Conservation (phyloP, 2,888 invertebrate genomes). For the Kuschelorhynchus macadamiae region DNA sequence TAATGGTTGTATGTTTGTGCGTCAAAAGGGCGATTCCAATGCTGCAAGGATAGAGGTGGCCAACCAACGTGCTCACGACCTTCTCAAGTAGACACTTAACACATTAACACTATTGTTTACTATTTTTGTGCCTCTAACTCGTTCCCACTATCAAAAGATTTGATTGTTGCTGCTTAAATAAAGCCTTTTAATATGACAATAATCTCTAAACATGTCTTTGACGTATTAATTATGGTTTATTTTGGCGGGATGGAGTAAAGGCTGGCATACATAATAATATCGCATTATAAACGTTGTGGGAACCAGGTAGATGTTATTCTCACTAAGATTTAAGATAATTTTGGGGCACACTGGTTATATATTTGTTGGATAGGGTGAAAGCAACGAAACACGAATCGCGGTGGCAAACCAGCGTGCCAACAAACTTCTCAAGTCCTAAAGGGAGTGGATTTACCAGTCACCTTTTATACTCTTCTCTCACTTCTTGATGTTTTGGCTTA, state of each 20-base stretch:
- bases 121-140: slow-evolving; percentile 43
- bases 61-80: slow-evolving; percentile 96
- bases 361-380: slow-evolving; percentile 79
- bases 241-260: background rate
- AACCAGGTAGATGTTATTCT: slow-evolving; percentile 46
- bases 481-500: slow-evolving; percentile 65
- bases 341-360: slow-evolving; percentile 63
- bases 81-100: slow-evolving; percentile 84
- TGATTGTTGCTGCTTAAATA: slow-evolving; percentile 18
- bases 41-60: slow-evolving; percentile 96
- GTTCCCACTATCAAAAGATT: slow-evolving; percentile 38
- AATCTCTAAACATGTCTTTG: slow-evolving; percentile 17
- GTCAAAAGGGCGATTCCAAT: slow-evolving; percentile 85
- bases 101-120: slow-evolving; percentile 60
- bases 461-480: slow-evolving; percentile 67
- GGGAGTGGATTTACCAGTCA: slow-evolving; percentile 57
- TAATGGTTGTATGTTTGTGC: slow-evolving; percentile 41
- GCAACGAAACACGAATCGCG: slow-evolving; percentile 96
- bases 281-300: slow-evolving; percentile 28
- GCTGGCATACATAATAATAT: background rate
- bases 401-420: slow-evolving; percentile 97
- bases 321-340: slow-evolving; percentile 35
- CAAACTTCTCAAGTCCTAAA: slow-evolving; percentile 89
- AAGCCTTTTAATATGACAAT: slow-evolving; percentile 29
- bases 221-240: too few relatives aligned